A percentile compares a stretch with the other conserved stretches of the same genome.
These are phyloP conservation scores for Larimichthys crocea DNA, from an alignment of 2,113 vertebrate genomes.

Conservation along the genomic window DNA sequence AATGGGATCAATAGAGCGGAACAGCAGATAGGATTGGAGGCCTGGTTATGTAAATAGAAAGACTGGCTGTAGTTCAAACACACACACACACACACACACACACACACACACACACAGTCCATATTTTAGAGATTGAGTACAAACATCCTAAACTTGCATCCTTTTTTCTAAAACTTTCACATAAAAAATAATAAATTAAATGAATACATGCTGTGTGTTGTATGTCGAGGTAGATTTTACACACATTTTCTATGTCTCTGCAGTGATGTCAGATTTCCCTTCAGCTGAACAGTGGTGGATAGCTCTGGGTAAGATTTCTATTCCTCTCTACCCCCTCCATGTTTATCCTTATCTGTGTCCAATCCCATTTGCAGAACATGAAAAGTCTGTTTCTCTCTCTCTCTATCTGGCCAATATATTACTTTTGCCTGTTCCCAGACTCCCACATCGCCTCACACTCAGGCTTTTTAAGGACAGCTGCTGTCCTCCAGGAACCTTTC, in stretches of 20 bases:
- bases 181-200: background rate
- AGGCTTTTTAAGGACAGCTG: slow-evolving; percentile 1
- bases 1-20: slow-evolving; percentile 60
- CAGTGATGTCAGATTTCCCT: slow-evolving; percentile 84
- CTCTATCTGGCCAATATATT: background rate
- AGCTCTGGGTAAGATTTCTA: slow-evolving; percentile 79
- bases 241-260: slow-evolving; percentile 29
- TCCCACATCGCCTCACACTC: background rate
- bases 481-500: background rate
- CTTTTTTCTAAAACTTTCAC: background rate
- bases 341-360: background rate
- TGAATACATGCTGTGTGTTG: background rate
- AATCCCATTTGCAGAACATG: background rate
- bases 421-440: background rate
- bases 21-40: slow-evolving; percentile 61
- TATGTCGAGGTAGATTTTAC: background rate
- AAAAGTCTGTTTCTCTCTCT: background rate
- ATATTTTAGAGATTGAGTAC: background rate
- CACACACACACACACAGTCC: background rate
- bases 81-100: background rate
- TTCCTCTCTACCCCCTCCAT: background rate
- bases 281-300: slow-evolving; percentile 86
- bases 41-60: slow-evolving; percentile 56
- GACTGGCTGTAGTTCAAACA: background rate
- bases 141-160: background rate